These are phyloP conservation scores for Anoplopoma fimbria DNA, from an alignment of 2,113 vertebrate species.

Conservation along the genomic window DNA sequence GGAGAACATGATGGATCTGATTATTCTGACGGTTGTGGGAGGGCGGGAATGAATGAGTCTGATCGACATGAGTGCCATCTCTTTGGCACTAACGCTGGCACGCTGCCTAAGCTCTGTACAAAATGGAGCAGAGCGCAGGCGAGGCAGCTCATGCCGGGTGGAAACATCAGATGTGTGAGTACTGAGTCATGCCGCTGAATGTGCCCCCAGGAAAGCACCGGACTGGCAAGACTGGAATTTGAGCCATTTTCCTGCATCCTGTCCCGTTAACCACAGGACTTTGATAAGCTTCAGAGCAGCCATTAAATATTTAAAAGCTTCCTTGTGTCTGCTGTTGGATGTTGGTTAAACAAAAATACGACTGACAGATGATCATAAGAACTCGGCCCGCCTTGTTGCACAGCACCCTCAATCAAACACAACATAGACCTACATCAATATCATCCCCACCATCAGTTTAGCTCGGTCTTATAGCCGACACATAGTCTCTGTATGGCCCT, in stretches of 20 bases:
- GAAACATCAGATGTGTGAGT: slow-evolving; percentile 61
- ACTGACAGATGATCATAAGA: slow-evolving; percentile 38
- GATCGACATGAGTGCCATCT: slow-evolving; percentile 53
- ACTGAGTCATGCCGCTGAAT: slow-evolving; percentile 64
- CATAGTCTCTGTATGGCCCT: slow-evolving; percentile 36
- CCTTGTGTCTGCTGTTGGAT: slow-evolving; percentile 64
- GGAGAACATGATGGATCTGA: slow-evolving; percentile 29
- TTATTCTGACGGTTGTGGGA: slow-evolving; percentile 35
- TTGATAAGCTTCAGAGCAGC: slow-evolving; percentile 67
- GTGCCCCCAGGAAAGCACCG: slow-evolving; percentile 70
- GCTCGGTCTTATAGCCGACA: slow-evolving; percentile 42
- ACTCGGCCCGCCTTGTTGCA: slow-evolving; percentile 19
- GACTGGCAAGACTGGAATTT: slow-evolving; percentile 57
- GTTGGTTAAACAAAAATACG: slow-evolving; percentile 61
- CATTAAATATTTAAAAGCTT: slow-evolving; percentile 70
- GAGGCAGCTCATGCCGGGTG: slow-evolving; percentile 40
- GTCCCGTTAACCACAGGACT: slow-evolving; percentile 61
- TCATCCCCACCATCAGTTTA: slow-evolving; percentile 21
- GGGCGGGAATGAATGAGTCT: slow-evolving; percentile 44
- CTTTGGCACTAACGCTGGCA: slow-evolving; percentile 48
- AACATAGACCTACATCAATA: slow-evolving; percentile 28
- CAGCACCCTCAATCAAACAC: slow-evolving; percentile 33
- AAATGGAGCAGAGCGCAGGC: slow-evolving; percentile 63
- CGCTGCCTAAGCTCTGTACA: slow-evolving; percentile 51
- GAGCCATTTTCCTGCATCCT: slow-evolving; percentile 60